These are phyloP conservation scores for Conus ventricosus DNA, from an alignment of 1,140 invertebrate genomes.

Conservation along the genomic window DNA sequence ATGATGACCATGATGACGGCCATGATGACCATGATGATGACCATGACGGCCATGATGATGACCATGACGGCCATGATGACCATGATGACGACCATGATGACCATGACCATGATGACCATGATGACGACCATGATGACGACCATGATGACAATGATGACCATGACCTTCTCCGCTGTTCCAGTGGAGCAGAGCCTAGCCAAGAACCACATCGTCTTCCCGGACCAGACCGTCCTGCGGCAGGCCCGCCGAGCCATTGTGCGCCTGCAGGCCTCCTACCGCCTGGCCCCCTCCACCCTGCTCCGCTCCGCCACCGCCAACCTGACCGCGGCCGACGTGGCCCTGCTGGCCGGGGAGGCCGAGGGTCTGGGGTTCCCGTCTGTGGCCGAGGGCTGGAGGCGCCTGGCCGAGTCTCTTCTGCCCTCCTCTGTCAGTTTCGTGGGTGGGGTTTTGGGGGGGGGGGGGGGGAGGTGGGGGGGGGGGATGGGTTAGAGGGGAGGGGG, in stretches of 20 bases:
- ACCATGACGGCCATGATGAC: background rate
- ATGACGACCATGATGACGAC: background rate
- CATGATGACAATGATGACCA: background rate
- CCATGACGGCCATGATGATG: background rate
- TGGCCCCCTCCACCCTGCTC: background rate
- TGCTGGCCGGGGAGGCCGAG: constrained; percentile 8
- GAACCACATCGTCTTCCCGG: constrained; percentile 24
- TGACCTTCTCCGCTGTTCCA: background rate
- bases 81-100: background rate
- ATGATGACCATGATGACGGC: background rate
- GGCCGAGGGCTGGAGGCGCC: background rate
- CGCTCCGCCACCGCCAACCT: constrained; percentile 13
- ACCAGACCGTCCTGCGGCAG: background rate
- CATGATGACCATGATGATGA: background rate
- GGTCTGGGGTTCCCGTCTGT: constrained; percentile 4
- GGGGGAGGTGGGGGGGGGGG: too few species aligned
- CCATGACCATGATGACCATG: background rate
- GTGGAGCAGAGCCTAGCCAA: constrained; percentile 19
- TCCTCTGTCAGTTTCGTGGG: background rate
- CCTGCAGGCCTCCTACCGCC: constrained; percentile 37
- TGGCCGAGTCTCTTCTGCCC: background rate
- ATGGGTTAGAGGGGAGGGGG: too few species aligned
- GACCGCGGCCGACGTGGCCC: background rate
- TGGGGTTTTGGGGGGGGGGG: background rate
- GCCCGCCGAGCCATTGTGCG: constrained; percentile 29